phyloP scores from a whole-genome alignment of 2,797 vertebrate genomes.

The Halcyon chelicuti region DNA sequence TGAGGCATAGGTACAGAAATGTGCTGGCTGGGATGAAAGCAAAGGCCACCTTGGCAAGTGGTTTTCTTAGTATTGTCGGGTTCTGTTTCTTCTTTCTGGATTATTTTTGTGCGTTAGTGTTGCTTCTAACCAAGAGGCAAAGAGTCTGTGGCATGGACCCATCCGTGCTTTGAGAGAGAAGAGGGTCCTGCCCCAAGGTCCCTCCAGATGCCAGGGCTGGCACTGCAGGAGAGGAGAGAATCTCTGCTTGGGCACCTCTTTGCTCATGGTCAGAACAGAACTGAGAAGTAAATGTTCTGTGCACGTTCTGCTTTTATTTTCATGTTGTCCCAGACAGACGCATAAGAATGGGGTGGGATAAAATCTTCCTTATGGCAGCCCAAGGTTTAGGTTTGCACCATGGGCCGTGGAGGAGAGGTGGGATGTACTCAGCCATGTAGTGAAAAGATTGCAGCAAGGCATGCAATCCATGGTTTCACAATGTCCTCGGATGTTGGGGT shows the following conservation, averaged over 20 bases:
- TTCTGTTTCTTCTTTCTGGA: background rate
- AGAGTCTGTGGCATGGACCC: background rate
- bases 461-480: background rate
- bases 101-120: background rate
- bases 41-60: background rate
- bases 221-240: background rate
- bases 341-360: fast-evolving
- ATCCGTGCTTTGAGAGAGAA: background rate
- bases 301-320: too few species aligned
- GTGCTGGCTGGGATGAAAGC: background rate
- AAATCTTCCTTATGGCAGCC: background rate
- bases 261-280: fast-evolving
- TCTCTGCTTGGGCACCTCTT: fast-evolving
- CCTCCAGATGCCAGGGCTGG: background rate
- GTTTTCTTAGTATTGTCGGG: background rate
- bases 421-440: background rate
- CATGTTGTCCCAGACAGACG: background rate
- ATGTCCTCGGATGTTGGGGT: background rate
- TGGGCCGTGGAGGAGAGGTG: background rate
- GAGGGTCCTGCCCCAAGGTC: background rate
- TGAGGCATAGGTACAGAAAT: background rate
- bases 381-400: background rate
- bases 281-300: background rate
- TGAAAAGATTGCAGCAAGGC: background rate
- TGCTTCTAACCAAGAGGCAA: background rate